phyloP scores from a whole-genome alignment of 2,113 vertebrate species.

The Podocnemis expansa region DNA sequence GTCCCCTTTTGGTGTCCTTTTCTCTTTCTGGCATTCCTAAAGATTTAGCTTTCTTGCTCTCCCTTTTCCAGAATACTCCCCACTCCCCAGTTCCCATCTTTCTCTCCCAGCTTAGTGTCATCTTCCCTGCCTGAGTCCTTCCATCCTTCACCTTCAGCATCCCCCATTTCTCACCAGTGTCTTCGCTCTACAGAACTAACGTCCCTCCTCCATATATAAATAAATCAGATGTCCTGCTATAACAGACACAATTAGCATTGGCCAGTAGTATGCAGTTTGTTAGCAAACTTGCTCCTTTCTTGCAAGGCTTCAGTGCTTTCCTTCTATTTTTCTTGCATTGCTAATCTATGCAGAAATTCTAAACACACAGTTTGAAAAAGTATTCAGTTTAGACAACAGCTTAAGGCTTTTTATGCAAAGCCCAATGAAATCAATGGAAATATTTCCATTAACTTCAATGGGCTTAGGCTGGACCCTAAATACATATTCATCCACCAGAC shows the following conservation, averaged over 20 bases:
- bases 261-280: not conserved
- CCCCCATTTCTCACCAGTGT: not conserved
- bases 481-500: not conserved
- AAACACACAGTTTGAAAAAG: conserved; percentile 13
- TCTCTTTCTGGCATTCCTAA: accelerated
- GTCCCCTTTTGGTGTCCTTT: not conserved
- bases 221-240: not conserved
- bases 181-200: not conserved
- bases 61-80: not conserved
- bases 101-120: not conserved
- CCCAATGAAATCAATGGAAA: conserved; percentile 14
- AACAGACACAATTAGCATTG: not conserved
- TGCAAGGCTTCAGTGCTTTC: not conserved
- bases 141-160: not conserved
- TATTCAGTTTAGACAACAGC: conserved; percentile 10
- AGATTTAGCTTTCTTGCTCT: not conserved
- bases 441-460: not conserved
- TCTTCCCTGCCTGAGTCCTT: not conserved
- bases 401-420: not conserved
- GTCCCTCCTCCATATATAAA: not conserved
- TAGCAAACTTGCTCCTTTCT: not conserved
- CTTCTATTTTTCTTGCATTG: not conserved
- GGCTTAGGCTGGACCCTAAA: conserved; percentile 22
- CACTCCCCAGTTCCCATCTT: not conserved
- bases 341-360: conserved; percentile 14